A percentile compares a stretch with the other conserved stretches of the same genome.
These are phyloP conservation scores for Ceratitis capitata DNA, from an alignment of 1,140 invertebrate genomes.

Conservation along the genomic window DNA sequence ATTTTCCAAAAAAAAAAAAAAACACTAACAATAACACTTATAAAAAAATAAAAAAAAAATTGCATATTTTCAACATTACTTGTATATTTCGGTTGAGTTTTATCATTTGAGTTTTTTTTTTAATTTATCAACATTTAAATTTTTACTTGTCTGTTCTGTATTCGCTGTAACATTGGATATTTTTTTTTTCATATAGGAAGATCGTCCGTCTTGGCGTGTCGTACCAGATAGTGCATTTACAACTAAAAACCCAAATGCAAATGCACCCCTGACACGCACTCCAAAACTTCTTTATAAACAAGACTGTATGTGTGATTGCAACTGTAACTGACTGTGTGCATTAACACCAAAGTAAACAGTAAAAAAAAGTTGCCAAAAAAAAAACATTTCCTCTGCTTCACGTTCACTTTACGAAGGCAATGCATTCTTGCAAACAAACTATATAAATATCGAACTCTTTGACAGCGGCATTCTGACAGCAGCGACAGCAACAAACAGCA, in stretches of 20 bases:
- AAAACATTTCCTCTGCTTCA: not conserved
- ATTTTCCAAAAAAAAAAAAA: no score
- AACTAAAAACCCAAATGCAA: constrained; percentile 86
- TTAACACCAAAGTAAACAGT: not conserved
- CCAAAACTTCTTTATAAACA: constrained; percentile 69
- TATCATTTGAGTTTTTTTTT: not conserved
- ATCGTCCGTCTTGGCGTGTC: constrained; percentile 79
- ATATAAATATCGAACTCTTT: not conserved
- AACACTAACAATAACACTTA: constrained; percentile 25
- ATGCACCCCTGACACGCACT: constrained; percentile 96
- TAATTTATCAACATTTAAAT: not conserved
- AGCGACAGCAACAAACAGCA: constrained; percentile 1
- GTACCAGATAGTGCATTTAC: constrained; percentile 99
- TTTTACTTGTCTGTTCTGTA: not conserved
- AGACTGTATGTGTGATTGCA: no score
- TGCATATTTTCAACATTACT: constrained; percentile 47
- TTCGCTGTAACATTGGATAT: not conserved
- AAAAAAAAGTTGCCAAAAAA: no score
- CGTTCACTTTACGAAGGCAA: not conserved
- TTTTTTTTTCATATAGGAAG: no score
- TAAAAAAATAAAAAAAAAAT: constrained; percentile 45
- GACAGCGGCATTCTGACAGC: not conserved
- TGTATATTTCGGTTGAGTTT: not conserved
- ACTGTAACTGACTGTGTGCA: not conserved
- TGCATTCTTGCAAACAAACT: not conserved